Evolutionary conservation across 1,140 invertebrate genomes (phyloP).

Genomic region (Onthophagus taurus): DNA sequence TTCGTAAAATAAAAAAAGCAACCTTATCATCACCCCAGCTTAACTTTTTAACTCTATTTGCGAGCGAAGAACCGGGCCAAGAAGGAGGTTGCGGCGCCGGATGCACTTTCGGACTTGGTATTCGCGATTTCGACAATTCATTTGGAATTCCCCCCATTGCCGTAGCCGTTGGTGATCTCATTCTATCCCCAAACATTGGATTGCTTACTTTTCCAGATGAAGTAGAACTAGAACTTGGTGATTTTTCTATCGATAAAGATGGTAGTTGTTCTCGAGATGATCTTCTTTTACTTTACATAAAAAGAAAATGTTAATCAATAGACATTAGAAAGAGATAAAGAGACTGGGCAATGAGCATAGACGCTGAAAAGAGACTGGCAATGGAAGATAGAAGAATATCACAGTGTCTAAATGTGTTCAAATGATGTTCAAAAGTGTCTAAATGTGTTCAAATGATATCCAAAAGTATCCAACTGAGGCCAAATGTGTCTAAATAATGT

Average conservation of each 20-base stretch:
- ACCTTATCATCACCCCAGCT: constrained; percentile 61
- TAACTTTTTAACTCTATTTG: constrained; percentile 57
- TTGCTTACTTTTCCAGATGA: constrained; percentile 27
- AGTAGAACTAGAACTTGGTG: neutral
- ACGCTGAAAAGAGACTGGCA: no score
- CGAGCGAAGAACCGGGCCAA: constrained; percentile 42
- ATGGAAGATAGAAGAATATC: no score
- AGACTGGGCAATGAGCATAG: no score
- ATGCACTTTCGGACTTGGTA: constrained; percentile 35
- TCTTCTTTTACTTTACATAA: neutral
- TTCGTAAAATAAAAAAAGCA: constrained; percentile 3
- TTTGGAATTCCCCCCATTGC: constrained; percentile 33
- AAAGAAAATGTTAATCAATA: no score
- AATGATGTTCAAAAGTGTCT: no score
- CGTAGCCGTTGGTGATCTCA: constrained; percentile 28
- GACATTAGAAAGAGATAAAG: no score
- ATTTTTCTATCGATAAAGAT: constrained; percentile 22
- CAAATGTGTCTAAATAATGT: no score
- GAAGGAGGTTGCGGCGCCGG: constrained; percentile 32
- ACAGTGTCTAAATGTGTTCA: no score
- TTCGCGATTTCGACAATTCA: constrained; percentile 20
- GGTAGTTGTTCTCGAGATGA: constrained; percentile 19
- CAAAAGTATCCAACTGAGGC: no score
- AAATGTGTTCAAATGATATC: no score
- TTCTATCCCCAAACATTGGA: constrained; percentile 30